These are phyloP conservation scores for Pituophis catenifer DNA, from an alignment of 2,113 vertebrate species.

Conservation along the genomic window DNA sequence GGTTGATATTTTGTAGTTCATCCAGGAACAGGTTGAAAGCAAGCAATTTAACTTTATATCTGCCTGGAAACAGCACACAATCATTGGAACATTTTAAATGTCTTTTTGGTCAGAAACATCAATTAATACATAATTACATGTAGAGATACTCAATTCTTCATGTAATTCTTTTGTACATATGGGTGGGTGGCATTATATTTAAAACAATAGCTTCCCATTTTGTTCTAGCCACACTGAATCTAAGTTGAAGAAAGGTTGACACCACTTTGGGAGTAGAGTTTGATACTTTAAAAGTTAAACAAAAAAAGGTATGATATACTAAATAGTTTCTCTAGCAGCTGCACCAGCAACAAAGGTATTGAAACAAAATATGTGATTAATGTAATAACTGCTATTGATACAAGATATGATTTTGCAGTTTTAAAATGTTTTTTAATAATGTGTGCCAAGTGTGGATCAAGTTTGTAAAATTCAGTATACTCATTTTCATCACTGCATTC, in stretches of 20 bases:
- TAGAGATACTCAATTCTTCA: neutral
- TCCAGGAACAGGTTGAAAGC: neutral
- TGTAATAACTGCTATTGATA: neutral
- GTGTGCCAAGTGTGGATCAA: neutral
- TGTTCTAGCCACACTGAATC: neutral
- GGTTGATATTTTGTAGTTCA: neutral
- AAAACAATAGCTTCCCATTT: neutral
- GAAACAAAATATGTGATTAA: neutral
- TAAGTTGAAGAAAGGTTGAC: neutral
- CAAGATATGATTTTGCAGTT: neutral
- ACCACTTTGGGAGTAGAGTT: neutral
- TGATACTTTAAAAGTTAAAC: neutral
- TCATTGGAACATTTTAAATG: neutral
- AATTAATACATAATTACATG: neutral
- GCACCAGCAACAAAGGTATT: neutral
- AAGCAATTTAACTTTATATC: neutral
- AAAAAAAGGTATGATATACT: neutral
- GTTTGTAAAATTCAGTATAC: neutral
- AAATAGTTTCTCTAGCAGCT: neutral
- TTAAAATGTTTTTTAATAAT: neutral
- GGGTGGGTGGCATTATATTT: neutral
- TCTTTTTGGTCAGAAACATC: neutral
- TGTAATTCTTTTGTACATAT: neutral
- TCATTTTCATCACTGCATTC: neutral
- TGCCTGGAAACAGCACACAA: neutral